These are phyloP conservation scores for Megathymus violae DNA, from an alignment of 1,140 invertebrate species.

Conservation along the genomic window DNA sequence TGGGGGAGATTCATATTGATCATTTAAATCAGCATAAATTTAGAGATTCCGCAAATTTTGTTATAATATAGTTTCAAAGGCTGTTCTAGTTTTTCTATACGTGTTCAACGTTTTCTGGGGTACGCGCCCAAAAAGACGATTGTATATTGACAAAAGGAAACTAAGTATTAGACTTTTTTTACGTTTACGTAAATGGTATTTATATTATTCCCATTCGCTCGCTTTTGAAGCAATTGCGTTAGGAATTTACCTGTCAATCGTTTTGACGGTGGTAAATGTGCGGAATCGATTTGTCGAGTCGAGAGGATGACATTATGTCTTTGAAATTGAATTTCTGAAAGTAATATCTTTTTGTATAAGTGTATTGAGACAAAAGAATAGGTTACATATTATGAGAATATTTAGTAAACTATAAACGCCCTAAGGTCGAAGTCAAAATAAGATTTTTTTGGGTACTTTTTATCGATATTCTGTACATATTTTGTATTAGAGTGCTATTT, in stretches of 20 bases:
- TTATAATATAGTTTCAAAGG: too few species aligned
- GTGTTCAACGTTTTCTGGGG: conserved; percentile 22
- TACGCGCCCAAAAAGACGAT: conserved; percentile 44
- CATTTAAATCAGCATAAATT: too few species aligned
- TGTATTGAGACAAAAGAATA: neutral
- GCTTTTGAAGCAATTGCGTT: conserved; percentile 43
- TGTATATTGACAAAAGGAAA: conserved; percentile 57
- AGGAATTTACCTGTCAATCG: conserved; percentile 28
- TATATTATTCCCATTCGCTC: conserved; percentile 47
- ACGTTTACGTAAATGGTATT: conserved; percentile 53
- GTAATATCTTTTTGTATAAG: too few species aligned
- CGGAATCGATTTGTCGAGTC: conserved; percentile 3
- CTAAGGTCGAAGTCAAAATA: too few species aligned
- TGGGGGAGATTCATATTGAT: too few species aligned
- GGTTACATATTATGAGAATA: too few species aligned
- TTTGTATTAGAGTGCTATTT: too few species aligned
- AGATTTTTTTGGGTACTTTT: too few species aligned
- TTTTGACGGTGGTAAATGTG: conserved; percentile 9
- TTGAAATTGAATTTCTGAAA: too few species aligned
- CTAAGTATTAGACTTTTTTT: conserved; percentile 52
- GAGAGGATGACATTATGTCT: neutral
- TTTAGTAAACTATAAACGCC: too few species aligned
- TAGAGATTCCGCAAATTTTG: too few species aligned
- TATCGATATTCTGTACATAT: too few species aligned
- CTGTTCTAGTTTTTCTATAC: conserved; percentile 1